Base-by-base conservation (phyloP, 1,140 invertebrate species). In the Scaptomyza pallida region DNA sequence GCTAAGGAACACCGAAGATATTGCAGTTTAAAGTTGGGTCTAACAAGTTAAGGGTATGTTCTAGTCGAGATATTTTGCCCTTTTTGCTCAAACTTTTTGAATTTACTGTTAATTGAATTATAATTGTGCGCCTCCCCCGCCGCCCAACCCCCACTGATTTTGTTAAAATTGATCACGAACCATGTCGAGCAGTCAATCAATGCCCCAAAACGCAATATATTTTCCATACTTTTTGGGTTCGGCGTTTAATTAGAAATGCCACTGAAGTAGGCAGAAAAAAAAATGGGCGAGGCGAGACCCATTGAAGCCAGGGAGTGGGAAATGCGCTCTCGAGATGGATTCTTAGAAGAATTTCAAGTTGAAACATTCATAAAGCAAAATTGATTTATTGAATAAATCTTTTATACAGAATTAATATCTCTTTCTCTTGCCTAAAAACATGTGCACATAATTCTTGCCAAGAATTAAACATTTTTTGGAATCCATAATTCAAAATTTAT, bases 101-200 rank as follows among this genome's bases (percentile, higher is more conserved):
- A 75, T 85, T 69, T 77, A 86, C 69, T 67, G 81, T 81, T 85
- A 85, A 85, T 85, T 86, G 81, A 85, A 86, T 85, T 85, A 85
- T 85, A 85, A 85, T 85, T 86, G 77, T 77, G 50, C 48, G 54
- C 23, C n/a, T 15, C 23, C 23, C 19, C 44, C 10, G 21, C 12
- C 0, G 6, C 33, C 13, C 15, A 13, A 37, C 13, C 21, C 48
- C 21, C 50, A 56, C 37, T 21, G n/a, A 9, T 59, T 48, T 71
- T 60, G 48, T 56, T 72, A 54, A 48, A 78, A 50, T 47, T 59
- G 73, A 75, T 86, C 76, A 86, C 62, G 72, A 65, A 37, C 65
- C 79, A 83, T 83, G 75, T 83, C 80, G 79, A 78, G 76, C 80
- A 85, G 80, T 85, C 80, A 85, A 86, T 85, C 81, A 85, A 68